Base-by-base conservation (phyloP, 2,113 vertebrate genomes). In the Dromiciops gliroides region DNA sequence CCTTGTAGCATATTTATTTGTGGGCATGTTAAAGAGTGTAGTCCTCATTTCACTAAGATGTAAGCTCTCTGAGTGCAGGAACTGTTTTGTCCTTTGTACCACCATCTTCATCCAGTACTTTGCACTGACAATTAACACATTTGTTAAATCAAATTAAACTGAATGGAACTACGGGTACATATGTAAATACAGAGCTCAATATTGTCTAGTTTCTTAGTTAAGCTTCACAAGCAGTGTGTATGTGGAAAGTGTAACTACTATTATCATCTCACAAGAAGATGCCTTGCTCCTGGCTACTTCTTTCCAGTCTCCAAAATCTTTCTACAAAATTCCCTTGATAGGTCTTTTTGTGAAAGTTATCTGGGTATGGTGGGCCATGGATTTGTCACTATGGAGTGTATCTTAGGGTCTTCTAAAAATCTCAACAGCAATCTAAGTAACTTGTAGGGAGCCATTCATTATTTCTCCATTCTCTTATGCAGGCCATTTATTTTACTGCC, bases 401-500 rank as follows among this genome's bases (percentile, higher is more conserved):
- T 83, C n/a, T 83, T 22, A 75, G 14, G 67, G n/a, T 22, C 37
- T 44, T 83, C 67, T 44, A 44, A 83, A 83, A n/a, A 83, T 23
- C 67, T 83, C 23, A 83, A 8, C 37, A 22, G 44, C 10, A 23
- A 83, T 83, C 12, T 19, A 83, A 83, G n/a, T 83, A 83, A 7
- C 22, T 44, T 0, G 23, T 83, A 44, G 8, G 16, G 67, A 44
- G 3, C 16, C 67, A 83, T 44, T 83, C 67, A 83, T 8, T 44
- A 83, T 44, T 83, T 83, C 67, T 83, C 37, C 67, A 83, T 48
- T 67, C 50, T 44, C 48, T 48, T 22, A 14, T 53, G 23, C 92
- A 99, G 99, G 99, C 98, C 0, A 99, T 99, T 96, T 99, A 99
- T 44, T 98, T 99, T 96, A 99, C 99, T 49, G 98, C 99, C 90